phyloP scores from a whole-genome alignment of 2,113 vertebrate genomes.

The Bos indicus region DNA sequence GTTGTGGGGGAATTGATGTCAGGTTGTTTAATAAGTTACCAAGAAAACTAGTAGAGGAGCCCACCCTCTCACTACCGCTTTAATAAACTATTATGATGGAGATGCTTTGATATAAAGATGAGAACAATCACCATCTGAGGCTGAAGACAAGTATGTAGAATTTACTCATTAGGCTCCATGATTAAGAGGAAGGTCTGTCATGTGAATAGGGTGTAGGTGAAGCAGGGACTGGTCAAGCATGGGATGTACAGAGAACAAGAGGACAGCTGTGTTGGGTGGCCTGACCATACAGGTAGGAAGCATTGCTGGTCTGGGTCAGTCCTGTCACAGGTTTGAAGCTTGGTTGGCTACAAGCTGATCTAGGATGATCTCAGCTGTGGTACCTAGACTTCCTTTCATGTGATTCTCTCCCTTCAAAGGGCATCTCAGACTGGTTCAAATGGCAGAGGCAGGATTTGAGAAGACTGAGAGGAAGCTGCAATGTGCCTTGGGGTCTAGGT shows the following conservation, averaged over 20 bases:
- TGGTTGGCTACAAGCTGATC: neutral
- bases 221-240: neutral
- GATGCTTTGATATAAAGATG: neutral
- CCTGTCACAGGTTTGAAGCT: neutral
- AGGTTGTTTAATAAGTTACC: neutral
- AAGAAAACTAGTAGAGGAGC: neutral
- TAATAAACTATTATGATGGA: neutral
- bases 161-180: neutral
- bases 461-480: neutral
- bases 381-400: neutral
- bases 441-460: neutral
- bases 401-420: neutral
- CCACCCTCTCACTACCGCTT: accelerated
- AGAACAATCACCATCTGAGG: neutral
- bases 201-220: neutral
- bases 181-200: neutral
- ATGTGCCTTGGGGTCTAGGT: neutral
- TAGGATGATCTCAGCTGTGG: neutral
- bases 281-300: neutral
- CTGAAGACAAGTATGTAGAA: neutral
- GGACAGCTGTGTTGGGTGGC: neutral
- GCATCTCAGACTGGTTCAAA: neutral
- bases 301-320: neutral
- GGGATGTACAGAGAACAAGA: neutral
- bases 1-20: neutral